phyloP scores from a whole-genome alignment of 2,113 vertebrate species.

The Syngnathus scovelli region DNA sequence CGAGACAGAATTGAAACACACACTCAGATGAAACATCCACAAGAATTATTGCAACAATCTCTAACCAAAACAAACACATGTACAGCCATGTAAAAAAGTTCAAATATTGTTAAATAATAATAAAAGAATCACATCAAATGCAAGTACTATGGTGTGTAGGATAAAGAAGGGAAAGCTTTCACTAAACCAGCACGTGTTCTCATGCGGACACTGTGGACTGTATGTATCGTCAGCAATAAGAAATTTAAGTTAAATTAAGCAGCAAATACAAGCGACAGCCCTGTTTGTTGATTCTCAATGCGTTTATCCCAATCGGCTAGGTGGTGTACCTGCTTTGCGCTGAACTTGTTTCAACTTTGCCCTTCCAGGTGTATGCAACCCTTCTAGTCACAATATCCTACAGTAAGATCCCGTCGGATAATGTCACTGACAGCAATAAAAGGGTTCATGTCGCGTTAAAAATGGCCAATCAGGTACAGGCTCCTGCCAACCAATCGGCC shows the following conservation, averaged over 20 bases:
- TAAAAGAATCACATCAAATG: constrained; percentile 62
- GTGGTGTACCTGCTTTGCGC: constrained; percentile 54
- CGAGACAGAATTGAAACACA: constrained; percentile 51
- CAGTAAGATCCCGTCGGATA: constrained; percentile 32
- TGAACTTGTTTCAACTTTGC: constrained; percentile 29
- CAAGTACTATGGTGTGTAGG: constrained; percentile 60
- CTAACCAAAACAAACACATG: constrained; percentile 62
- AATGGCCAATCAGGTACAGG: constrained; percentile 39
- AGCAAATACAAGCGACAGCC: constrained; percentile 58
- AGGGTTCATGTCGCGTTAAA: constrained; percentile 11
- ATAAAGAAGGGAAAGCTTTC: constrained; percentile 41
- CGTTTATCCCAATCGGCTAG: constrained; percentile 47
- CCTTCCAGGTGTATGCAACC: constrained; percentile 66
- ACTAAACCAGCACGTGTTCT: constrained; percentile 53
- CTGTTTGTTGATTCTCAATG: constrained; percentile 56
- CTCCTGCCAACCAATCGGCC: constrained; percentile 39
- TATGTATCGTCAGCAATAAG: constrained; percentile 52
- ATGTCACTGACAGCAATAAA: constrained; percentile 17
- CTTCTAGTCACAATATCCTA: constrained; percentile 19
- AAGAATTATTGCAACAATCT: constrained; percentile 74
- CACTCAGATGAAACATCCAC: constrained; percentile 60
- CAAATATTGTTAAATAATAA: constrained; percentile 51
- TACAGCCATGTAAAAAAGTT: constrained; percentile 54
- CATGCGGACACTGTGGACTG: constrained; percentile 38
- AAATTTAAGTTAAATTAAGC: constrained; percentile 50